Percentiles rank a stretch among this genome's conserved stretches.
Evolutionary conservation across 2,888 invertebrate species (phyloP).

Genomic region (Tenodera sinensis): DNA sequence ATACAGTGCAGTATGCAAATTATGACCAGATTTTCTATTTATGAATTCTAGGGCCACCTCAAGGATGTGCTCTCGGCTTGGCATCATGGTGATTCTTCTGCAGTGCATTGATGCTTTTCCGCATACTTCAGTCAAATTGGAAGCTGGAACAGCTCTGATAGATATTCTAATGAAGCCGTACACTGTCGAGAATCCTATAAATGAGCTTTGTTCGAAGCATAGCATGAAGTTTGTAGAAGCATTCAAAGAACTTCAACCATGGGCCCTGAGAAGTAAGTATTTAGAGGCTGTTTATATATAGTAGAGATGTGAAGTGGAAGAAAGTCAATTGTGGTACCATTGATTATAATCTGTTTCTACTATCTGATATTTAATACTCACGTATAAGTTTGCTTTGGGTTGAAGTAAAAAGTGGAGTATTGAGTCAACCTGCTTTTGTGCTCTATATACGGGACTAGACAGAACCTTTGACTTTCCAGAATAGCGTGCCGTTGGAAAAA

Average conservation of each 20-base stretch:
- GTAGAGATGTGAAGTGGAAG: too few relatives aligned
- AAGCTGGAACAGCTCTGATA: neutral
- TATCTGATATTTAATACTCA: too few relatives aligned
- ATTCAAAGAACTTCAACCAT: neutral
- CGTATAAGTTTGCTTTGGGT: too few relatives aligned
- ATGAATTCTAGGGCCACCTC: neutral
- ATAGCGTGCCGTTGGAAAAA: neutral
- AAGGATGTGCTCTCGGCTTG: neutral
- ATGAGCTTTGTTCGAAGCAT: neutral
- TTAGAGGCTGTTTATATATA: too few relatives aligned
- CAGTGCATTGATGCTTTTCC: neutral
- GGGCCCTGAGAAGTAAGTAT: neutral
- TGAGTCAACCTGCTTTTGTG: neutral
- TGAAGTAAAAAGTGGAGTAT: neutral
- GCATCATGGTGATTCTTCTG: neutral
- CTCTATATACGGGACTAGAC: neutral
- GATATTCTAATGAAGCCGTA: neutral
- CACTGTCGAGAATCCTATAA: neutral
- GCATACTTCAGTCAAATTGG: neutral
- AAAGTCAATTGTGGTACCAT: too few relatives aligned
- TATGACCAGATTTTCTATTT: too few relatives aligned
- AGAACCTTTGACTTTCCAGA: neutral
- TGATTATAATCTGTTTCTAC: too few relatives aligned
- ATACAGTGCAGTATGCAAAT: too few relatives aligned
- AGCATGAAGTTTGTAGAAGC: neutral